phyloP scores from a whole-genome alignment of 2,888 invertebrate species.

The Ectemnius cavifrons region DNA sequence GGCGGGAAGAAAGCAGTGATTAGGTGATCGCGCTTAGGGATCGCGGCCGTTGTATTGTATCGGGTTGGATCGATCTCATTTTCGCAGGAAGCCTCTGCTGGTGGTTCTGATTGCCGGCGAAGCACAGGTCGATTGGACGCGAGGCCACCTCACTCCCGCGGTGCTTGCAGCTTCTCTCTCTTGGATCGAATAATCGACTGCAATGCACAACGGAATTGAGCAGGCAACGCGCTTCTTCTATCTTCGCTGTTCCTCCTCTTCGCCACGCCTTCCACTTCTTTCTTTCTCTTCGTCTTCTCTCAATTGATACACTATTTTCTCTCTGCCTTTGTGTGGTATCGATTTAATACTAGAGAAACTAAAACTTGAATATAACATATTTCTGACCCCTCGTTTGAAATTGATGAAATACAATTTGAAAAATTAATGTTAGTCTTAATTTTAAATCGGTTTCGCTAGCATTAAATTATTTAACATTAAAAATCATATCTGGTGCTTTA shows the following conservation, averaged over 20 bases:
- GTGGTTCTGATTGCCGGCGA: background rate
- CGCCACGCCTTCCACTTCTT: slow-evolving; percentile 2
- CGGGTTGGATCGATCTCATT: too few species aligned
- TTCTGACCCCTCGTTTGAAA: too few species aligned
- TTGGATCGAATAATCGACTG: slow-evolving; percentile 85
- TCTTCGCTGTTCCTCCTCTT: slow-evolving; percentile 13
- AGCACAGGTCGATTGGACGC: slow-evolving; percentile 66
- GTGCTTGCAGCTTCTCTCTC: slow-evolving; percentile 90
- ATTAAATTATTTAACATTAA: too few species aligned
- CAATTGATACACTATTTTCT: slow-evolving; percentile 16
- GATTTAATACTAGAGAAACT: too few species aligned
- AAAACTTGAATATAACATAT: too few species aligned
- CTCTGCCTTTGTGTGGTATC: slow-evolving; percentile 1
- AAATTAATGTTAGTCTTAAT: too few species aligned
- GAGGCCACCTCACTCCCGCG: slow-evolving; percentile 92
- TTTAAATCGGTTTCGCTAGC: too few species aligned
- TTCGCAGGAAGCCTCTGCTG: background rate
- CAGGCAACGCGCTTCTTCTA: slow-evolving; percentile 80
- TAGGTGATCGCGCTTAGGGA: too few species aligned
- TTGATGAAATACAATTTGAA: too few species aligned
- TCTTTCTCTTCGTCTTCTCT: slow-evolving; percentile 3
- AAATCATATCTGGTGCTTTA: too few species aligned
- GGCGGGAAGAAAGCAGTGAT: too few species aligned
- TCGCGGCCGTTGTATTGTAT: too few species aligned
- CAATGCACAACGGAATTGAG: slow-evolving; percentile 99